These are phyloP conservation scores for Brachionus angularis DNA, from an alignment of 1,140 invertebrate genomes.

Conservation along the genomic window DNA sequence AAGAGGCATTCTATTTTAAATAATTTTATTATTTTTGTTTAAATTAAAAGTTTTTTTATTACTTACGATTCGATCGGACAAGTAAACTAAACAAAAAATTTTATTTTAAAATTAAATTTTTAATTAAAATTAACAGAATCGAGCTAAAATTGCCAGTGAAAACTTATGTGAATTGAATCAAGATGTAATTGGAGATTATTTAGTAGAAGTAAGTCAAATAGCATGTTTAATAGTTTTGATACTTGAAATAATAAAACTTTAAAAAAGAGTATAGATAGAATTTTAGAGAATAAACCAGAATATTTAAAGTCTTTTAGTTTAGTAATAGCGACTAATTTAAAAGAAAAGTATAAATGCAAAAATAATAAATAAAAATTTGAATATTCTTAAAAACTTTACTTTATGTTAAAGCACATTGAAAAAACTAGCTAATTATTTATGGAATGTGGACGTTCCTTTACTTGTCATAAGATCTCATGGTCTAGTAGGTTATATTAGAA, in stretches of 20 bases:
- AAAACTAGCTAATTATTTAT: conserved; percentile 72
- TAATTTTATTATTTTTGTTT: neutral
- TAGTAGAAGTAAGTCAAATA: conserved; percentile 68
- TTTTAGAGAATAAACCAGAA: conserved; percentile 76
- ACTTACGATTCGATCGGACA: conserved; percentile 17
- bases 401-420: conserved; percentile 64
- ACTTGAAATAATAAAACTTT: neutral
- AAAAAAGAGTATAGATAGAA: conserved; percentile 67
- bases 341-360: conserved; percentile 81
- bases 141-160: conserved; percentile 76
- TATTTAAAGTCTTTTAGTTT: conserved; percentile 82
- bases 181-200: conserved; percentile 83
- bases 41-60: neutral
- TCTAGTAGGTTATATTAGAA: conserved; percentile 1
- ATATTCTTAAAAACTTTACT: conserved; percentile 32
- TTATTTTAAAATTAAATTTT: neutral
- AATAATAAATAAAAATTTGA: conserved; percentile 44
- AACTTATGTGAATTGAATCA: conserved; percentile 83
- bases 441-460: conserved; percentile 77
- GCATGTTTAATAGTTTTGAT: neutral
- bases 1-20: too few species aligned
- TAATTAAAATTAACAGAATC: conserved; percentile 65
- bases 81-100: neutral
- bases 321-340: conserved; percentile 77
- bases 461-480: conserved; percentile 61